Conservation (phyloP, 1,140 invertebrate species). For the Micrasema minimum region DNA sequence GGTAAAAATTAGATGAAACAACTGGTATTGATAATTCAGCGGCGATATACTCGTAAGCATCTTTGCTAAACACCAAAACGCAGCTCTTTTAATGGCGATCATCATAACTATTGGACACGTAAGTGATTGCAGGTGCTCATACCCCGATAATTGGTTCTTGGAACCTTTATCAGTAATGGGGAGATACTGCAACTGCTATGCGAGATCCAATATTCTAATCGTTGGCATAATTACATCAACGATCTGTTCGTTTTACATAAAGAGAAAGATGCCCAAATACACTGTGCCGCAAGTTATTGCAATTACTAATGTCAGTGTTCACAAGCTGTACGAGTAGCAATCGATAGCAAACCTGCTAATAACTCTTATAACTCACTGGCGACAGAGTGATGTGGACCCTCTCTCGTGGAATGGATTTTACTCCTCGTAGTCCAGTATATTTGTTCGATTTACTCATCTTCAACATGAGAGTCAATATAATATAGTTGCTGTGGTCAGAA, state of each 20-base stretch:
- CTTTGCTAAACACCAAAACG: constrained; percentile 58
- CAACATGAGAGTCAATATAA: constrained; percentile 77
- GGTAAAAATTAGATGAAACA: constrained; percentile 63
- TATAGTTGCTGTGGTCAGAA: constrained; percentile 74
- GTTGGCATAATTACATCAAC: constrained; percentile 60
- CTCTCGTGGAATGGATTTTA: constrained; percentile 81
- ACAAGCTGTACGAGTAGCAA: constrained; percentile 63
- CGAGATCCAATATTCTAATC: constrained; percentile 64
- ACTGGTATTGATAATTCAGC: constrained; percentile 65
- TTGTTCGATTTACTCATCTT: constrained; percentile 77
- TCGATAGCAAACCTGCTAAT: constrained; percentile 65
- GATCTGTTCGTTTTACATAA: constrained; percentile 56
- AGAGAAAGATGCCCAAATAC: constrained; percentile 63
- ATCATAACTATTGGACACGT: constrained; percentile 65
- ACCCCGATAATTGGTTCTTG: constrained; percentile 61
- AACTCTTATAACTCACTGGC: constrained; percentile 75
- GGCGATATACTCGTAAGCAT: constrained; percentile 65
- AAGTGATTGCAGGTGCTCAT: constrained; percentile 60
- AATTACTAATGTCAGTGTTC: constrained; percentile 71
- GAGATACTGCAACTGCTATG: constrained; percentile 61
- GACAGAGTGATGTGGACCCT: constrained; percentile 78
- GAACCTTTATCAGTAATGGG: constrained; percentile 57
- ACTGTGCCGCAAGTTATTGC: constrained; percentile 62
- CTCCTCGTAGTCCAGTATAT: constrained; percentile 74
- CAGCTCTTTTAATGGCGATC: constrained; percentile 64